These are phyloP conservation scores for Wasmannia auropunctata DNA, from an alignment of 1,140 invertebrate genomes.

Conservation along the genomic window DNA sequence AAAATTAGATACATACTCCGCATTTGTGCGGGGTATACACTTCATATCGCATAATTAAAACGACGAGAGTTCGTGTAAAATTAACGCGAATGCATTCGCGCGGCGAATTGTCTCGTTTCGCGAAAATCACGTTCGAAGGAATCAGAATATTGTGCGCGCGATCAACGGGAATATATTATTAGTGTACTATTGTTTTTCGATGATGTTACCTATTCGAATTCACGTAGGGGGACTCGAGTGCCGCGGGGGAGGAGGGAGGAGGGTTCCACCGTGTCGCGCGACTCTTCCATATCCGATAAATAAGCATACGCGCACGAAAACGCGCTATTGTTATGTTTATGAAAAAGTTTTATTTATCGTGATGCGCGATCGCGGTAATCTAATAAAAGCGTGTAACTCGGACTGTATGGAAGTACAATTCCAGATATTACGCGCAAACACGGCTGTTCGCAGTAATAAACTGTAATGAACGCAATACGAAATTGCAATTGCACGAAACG, in stretches of 20 bases:
- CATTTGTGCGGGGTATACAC: background rate
- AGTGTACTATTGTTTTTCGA: conserved; percentile 16
- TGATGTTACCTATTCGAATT: background rate
- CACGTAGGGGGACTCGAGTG: background rate
- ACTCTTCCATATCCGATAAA: conserved; percentile 28
- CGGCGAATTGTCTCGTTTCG: background rate
- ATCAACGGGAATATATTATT: background rate
- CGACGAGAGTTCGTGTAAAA: background rate
- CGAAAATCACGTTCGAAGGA: background rate
- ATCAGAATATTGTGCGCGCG: background rate
- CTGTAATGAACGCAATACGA: background rate
- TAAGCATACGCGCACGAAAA: conserved; percentile 22
- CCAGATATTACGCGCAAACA: conserved; percentile 11
- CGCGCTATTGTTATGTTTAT: background rate
- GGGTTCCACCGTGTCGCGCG: background rate
- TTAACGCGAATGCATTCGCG: background rate
- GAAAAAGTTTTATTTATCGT: conserved; percentile 37
- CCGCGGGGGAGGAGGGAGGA: no score
- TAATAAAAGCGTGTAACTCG: conserved; percentile 32
- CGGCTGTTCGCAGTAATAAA: conserved; percentile 17
- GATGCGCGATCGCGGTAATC: conserved; percentile 31
- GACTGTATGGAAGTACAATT: background rate
- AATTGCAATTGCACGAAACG: background rate
- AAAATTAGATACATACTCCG: conserved; percentile 44
- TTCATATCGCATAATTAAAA: conserved; percentile 24